Evolutionary conservation across 2,888 invertebrate genomes (phyloP).

Genomic region (Hirtodrosophila histrioides): DNA sequence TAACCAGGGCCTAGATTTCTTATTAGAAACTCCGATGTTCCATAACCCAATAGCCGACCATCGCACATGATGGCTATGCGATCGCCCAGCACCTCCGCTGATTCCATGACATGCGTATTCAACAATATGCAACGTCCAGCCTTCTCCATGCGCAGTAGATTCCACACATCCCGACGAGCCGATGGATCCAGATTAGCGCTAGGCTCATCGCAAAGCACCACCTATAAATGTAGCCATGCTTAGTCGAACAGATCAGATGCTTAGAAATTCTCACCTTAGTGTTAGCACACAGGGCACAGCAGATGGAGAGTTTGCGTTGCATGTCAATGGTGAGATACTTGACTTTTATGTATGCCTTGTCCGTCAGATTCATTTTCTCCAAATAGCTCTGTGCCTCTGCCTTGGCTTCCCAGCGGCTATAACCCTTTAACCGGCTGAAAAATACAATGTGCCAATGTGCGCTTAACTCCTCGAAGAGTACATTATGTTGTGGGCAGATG

Average conservation of each 20-base stretch:
- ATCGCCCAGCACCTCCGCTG: conserved; percentile 93
- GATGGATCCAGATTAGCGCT: conserved; percentile 93
- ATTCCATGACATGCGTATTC: conserved; percentile 94
- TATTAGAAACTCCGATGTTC: conserved; percentile 91
- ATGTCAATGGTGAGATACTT: conserved; percentile 89
- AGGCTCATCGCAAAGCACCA: conserved; percentile 89
- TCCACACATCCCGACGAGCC: conserved; percentile 92
- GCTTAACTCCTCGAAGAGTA: conserved; percentile 92
- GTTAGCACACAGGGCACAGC: conserved; percentile 88
- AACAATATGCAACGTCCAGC: conserved; percentile 90
- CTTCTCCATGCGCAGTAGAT: conserved; percentile 89
- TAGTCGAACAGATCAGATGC: too few relatives aligned
- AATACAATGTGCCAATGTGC: conserved; percentile 92
- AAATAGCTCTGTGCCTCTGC: conserved; percentile 88
- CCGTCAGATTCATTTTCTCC: conserved; percentile 86
- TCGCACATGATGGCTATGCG: conserved; percentile 92
- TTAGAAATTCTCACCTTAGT: conserved; percentile 84
- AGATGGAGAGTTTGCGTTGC: conserved; percentile 90
- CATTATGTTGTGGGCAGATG: conserved; percentile 92
- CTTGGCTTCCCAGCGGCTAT: conserved; percentile 85
- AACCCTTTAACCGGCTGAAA: conserved; percentile 89
- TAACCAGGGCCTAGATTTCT: conserved; percentile 93
- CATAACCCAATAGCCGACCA: conserved; percentile 90
- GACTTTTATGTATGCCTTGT: conserved; percentile 86
- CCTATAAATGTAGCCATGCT: conserved; percentile 59